A percentile compares a stretch with the other conserved stretches of the same genome.
These are phyloP conservation scores for Mantis religiosa DNA, from an alignment of 2,888 invertebrate genomes.

Conservation along the genomic window DNA sequence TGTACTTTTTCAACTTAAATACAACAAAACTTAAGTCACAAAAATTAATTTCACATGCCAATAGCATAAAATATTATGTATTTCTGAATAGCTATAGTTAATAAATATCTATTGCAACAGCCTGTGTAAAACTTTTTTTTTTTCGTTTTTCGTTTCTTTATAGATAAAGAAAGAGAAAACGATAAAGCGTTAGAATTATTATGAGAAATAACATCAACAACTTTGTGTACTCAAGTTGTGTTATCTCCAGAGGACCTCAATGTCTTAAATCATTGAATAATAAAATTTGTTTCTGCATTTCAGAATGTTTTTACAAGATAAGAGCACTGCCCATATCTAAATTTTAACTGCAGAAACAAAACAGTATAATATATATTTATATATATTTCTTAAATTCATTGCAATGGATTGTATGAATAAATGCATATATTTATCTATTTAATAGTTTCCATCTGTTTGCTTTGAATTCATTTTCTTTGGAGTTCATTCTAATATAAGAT, in stretches of 20 bases:
- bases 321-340: constrained; percentile 17
- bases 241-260: constrained; percentile 16
- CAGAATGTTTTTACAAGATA: background rate
- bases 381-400: constrained; percentile 18
- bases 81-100: constrained; percentile 17
- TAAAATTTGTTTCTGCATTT: constrained; percentile 20
- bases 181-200: constrained; percentile 48
- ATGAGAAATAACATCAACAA: constrained; percentile 24
- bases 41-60: constrained; percentile 3
- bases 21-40: background rate
- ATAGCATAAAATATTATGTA: constrained; percentile 1
- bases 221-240: constrained; percentile 14
- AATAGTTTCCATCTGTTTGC: constrained; percentile 8
- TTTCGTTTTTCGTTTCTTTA: constrained; percentile 32
- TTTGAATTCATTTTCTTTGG: constrained; percentile 14
- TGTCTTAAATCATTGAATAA: constrained; percentile 14
- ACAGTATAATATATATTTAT: constrained; percentile 23
- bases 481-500: constrained; percentile 18
- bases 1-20: constrained; percentile 24
- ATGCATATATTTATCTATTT: constrained; percentile 22
- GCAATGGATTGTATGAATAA: constrained; percentile 20
- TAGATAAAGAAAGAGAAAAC: constrained; percentile 35
- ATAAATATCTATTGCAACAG: constrained; percentile 27
- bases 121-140: constrained; percentile 19
- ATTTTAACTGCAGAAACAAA: constrained; percentile 23